Conservation (phyloP, 2,888 invertebrate genomes). For the Harpalus rubripes region DNA sequence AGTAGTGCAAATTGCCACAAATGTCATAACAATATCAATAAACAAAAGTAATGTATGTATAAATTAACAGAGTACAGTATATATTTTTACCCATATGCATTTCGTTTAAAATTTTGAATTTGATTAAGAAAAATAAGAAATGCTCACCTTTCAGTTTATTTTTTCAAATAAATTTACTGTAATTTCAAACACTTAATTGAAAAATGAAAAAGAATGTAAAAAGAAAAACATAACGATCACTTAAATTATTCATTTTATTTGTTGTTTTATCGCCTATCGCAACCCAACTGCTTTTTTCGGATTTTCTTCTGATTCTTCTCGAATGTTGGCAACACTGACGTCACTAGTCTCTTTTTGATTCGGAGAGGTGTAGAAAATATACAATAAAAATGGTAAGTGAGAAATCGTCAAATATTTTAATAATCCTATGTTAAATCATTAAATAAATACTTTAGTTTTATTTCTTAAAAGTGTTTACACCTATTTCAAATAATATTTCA, state of each 20-base stretch:
- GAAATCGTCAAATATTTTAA: constrained; percentile 68
- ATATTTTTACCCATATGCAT: neutral
- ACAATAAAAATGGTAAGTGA: constrained; percentile 70
- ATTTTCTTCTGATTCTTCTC: neutral
- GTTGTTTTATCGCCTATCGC: neutral
- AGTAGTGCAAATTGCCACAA: too few species aligned
- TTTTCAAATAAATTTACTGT: neutral
- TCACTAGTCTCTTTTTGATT: constrained; percentile 51
- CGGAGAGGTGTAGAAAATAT: constrained; percentile 56
- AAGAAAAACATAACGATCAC: neutral
- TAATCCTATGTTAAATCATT: constrained; percentile 67
- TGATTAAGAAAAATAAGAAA: neutral
- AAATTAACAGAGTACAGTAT: too few species aligned
- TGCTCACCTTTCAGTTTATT: too few species aligned
- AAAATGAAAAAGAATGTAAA: too few species aligned
- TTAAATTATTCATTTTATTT: constrained; percentile 1
- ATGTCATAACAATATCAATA: too few species aligned
- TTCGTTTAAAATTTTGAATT: constrained; percentile 9
- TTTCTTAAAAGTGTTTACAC: constrained; percentile 39
- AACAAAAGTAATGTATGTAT: too few species aligned
- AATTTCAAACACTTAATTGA: neutral
- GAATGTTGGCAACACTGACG: constrained; percentile 52
- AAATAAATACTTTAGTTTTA: constrained; percentile 60
- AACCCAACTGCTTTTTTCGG: neutral
- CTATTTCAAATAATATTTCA: constrained; percentile 58